phyloP scores from a whole-genome alignment of 1,140 invertebrate genomes.

The Maconellicoccus hirsutus region DNA sequence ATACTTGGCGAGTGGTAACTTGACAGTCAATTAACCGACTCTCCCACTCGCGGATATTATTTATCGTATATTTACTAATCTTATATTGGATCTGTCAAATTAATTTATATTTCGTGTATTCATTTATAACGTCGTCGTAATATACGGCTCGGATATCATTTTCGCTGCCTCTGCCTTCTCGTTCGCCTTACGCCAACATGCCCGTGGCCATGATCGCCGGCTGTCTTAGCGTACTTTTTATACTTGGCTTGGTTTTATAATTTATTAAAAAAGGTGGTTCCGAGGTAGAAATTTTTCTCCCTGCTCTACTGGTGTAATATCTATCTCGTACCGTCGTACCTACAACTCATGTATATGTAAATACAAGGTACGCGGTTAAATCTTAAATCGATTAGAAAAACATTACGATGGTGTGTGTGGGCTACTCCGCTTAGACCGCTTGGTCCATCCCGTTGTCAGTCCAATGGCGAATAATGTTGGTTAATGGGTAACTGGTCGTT shows the following conservation, averaged over 20 bases:
- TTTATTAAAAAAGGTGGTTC: background rate
- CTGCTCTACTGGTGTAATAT: too few species aligned
- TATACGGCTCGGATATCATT: background rate
- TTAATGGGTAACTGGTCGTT: constrained; percentile 2
- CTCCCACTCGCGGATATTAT: constrained; percentile 1
- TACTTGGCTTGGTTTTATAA: too few species aligned
- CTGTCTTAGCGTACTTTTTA: background rate
- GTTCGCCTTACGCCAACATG: too few species aligned
- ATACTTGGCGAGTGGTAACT: background rate
- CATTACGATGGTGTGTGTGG: background rate
- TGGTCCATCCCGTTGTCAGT: background rate
- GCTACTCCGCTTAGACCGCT: background rate
- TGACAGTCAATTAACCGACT: constrained; percentile 7
- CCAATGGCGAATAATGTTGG: background rate
- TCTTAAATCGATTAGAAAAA: background rate
- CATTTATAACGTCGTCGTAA: constrained; percentile 8
- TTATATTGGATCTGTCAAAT: background rate
- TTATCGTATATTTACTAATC: constrained; percentile 9
- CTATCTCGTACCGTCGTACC: background rate
- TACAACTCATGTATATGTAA: background rate
- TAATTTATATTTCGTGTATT: constrained; percentile 10
- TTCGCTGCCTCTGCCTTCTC: background rate
- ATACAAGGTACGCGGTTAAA: background rate
- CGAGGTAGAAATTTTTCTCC: too few species aligned
- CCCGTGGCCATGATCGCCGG: background rate